Percentiles rank a stretch among this genome's conserved stretches.
These are phyloP conservation scores for Leuciscus idus DNA, from an alignment of 2,113 vertebrate genomes.

Conservation along the genomic window DNA sequence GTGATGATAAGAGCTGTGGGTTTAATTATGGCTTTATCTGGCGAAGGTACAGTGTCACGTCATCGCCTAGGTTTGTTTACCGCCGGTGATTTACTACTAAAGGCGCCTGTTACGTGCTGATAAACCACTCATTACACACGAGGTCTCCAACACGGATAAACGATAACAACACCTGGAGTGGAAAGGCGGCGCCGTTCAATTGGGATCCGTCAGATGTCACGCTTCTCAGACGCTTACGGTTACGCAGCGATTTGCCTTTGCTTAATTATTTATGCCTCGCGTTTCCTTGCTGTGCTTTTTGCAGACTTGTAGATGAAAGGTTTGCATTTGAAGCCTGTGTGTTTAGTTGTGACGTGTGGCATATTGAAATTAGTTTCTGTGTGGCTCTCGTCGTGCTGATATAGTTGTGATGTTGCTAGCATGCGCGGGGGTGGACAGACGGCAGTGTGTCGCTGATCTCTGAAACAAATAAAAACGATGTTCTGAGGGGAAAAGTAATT, in stretches of 20 bases:
- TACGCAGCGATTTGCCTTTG: slow-evolving; percentile 9
- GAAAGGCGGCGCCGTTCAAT: slow-evolving; percentile 32
- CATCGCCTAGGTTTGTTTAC: slow-evolving; percentile 70
- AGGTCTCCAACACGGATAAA: slow-evolving; percentile 60
- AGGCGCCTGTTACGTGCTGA: slow-evolving; percentile 73
- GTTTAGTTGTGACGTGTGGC: no score
- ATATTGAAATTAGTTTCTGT: no score
- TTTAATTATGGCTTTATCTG: slow-evolving; percentile 74
- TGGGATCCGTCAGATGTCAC: neutral
- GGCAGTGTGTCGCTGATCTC: neutral
- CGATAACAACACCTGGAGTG: slow-evolving; percentile 67
- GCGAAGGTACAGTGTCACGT: slow-evolving; percentile 63
- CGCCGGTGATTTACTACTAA: slow-evolving; percentile 57
- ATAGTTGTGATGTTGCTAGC: neutral
- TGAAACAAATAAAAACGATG: slow-evolving; percentile 10
- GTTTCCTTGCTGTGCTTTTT: neutral
- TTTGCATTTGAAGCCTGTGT: neutral
- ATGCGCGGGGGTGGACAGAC: neutral
- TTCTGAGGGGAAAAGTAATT: neutral
- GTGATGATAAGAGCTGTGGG: slow-evolving; percentile 62
- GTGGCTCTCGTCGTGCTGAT: neutral
- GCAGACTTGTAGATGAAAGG: slow-evolving; percentile 1
- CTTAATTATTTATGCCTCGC: neutral
- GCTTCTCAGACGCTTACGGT: neutral
- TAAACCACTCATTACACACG: slow-evolving; percentile 73